Percentiles rank a stretch among this genome's conserved stretches.
Conservation (phyloP, 2,797 vertebrate genomes). For the Acanthurus leucopareius region DNA sequence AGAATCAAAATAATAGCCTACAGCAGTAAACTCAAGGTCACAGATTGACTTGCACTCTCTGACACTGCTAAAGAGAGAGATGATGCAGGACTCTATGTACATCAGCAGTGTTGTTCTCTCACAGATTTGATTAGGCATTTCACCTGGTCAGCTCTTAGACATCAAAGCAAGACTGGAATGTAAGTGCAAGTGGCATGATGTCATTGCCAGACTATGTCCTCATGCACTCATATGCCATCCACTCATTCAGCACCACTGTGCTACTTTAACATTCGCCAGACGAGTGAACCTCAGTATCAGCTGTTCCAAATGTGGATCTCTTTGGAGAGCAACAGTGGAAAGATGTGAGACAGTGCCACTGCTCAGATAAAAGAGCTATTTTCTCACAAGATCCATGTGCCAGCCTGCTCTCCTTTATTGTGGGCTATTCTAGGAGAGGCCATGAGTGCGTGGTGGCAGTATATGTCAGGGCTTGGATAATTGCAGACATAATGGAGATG, state of each 20-base stretch:
- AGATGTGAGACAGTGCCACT: slow-evolving; percentile 70
- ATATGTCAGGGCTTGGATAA: slow-evolving; percentile 64
- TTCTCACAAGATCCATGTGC: slow-evolving; percentile 71
- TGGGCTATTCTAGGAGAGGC: slow-evolving; percentile 58
- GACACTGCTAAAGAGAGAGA: slow-evolving; percentile 25
- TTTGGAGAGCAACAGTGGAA: slow-evolving; percentile 75
- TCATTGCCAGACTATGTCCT: slow-evolving; percentile 68
- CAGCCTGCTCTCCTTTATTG: slow-evolving; percentile 53
- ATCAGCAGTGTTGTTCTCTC: slow-evolving; percentile 36
- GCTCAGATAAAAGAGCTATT: slow-evolving; percentile 84
- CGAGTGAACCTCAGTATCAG: slow-evolving; percentile 71
- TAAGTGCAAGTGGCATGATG: slow-evolving; percentile 65
- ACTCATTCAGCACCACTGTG: slow-evolving; percentile 64
- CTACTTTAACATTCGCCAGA: slow-evolving; percentile 76
- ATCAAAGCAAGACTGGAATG: slow-evolving; percentile 68
- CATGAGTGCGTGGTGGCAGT: slow-evolving; percentile 37
- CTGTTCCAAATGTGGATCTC: slow-evolving; percentile 78
- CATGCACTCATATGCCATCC: slow-evolving; percentile 53
- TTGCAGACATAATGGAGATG: slow-evolving; percentile 47
- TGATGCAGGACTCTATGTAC: slow-evolving; percentile 18
- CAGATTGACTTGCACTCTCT: background rate
- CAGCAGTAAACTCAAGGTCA: background rate
- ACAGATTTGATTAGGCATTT: slow-evolving; percentile 52
- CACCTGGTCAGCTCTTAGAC: slow-evolving; percentile 70
- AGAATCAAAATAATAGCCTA: slow-evolving; percentile 4